phyloP scores from a whole-genome alignment of 2,113 vertebrate genomes.

The Siniperca knerii region DNA sequence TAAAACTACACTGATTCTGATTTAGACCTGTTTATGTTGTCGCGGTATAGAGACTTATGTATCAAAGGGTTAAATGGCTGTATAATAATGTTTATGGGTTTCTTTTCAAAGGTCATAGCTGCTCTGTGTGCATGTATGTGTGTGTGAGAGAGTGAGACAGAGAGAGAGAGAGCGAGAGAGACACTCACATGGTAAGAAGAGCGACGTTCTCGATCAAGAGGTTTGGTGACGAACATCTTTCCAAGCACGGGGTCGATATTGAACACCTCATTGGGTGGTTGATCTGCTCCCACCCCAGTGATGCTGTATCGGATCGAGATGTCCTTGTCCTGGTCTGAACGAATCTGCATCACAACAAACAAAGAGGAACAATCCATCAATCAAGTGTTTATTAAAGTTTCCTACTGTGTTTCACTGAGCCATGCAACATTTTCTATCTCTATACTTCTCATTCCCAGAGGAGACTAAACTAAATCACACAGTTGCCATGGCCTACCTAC shows the following conservation, averaged over 20 bases:
- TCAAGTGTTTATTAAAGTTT: not conserved
- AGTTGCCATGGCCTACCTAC: not conserved
- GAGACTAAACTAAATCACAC: slow-evolving; percentile 14
- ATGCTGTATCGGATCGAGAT: slow-evolving; percentile 96
- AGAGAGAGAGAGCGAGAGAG: not conserved
- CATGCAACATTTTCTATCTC: not conserved
- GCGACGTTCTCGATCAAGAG: slow-evolving; percentile 93
- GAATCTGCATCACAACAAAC: slow-evolving; percentile 86
- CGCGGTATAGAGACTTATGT: not conserved
- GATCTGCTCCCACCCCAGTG: slow-evolving; percentile 93
- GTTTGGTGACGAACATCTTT: slow-evolving; percentile 95
- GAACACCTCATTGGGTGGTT: slow-evolving; percentile 95
- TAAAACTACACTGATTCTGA: not conserved
- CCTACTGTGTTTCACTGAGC: not conserved
- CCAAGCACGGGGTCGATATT: slow-evolving; percentile 93
- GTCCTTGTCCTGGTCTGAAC: slow-evolving; percentile 95
- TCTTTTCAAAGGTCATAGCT: slow-evolving; percentile 7
- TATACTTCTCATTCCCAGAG: not conserved
- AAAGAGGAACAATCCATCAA: slow-evolving; percentile 20
- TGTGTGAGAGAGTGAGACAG: not conserved
- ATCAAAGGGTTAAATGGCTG: slow-evolving; percentile 10
- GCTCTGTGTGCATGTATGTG: not conserved
- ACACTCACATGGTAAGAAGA: slow-evolving; percentile 94
- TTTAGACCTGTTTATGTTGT: not conserved
- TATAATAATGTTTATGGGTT: not conserved